Percentiles rank a stretch among this genome's conserved stretches.
Conservation (phyloP, 2,797 vertebrate genomes). For the Notolepis coatsorum region DNA sequence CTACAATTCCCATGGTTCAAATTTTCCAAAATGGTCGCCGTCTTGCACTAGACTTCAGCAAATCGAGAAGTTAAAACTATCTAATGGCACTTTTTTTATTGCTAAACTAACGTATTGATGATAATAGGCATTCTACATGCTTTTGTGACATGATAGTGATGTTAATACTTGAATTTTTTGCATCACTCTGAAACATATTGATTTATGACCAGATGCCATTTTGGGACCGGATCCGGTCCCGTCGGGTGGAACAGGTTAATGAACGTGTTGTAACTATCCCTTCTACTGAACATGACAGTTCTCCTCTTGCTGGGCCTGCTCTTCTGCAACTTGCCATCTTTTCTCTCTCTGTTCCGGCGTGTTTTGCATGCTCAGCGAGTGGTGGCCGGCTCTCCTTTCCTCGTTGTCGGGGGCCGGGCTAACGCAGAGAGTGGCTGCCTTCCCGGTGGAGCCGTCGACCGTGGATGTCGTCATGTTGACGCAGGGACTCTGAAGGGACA, state of each 20-base stretch:
- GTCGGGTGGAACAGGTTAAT: neutral
- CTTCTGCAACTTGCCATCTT: neutral
- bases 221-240: too few relatives aligned
- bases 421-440: constrained; percentile 22
- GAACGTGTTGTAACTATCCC: neutral
- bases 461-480: constrained; percentile 37
- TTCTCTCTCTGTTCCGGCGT: constrained; percentile 61
- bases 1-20: too few relatives aligned
- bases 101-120: too few relatives aligned
- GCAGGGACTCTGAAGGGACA: constrained; percentile 52
- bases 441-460: constrained; percentile 50
- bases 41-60: too few relatives aligned
- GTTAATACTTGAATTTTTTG: too few relatives aligned
- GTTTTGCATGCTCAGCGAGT: constrained; percentile 33
- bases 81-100: too few relatives aligned
- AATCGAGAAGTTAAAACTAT: too few relatives aligned
- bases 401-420: constrained; percentile 29
- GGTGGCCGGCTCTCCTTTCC: constrained; percentile 30
- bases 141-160: too few relatives aligned
- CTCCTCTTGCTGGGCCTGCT: constrained; percentile 66
- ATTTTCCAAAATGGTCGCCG: too few relatives aligned
- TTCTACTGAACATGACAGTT: constrained; percentile 88
- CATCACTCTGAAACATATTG: too few relatives aligned
- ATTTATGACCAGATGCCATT: too few relatives aligned
- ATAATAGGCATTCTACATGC: too few relatives aligned